Evolutionary conservation across 2,888 invertebrate genomes (phyloP).

Genomic region (Mimumesa dahlbomi): DNA sequence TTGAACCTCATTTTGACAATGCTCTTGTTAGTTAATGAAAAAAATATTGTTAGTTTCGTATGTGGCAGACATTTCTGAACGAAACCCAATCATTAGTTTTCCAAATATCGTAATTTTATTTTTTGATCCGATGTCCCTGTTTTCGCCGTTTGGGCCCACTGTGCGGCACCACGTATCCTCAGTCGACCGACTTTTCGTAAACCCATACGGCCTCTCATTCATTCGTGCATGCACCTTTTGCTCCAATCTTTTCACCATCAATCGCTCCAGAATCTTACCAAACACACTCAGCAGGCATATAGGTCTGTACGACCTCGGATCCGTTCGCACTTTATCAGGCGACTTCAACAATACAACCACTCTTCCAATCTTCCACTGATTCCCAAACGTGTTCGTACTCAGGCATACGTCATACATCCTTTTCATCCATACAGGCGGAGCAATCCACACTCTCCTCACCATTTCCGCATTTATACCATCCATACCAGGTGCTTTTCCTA

Average conservation of each 20-base stretch:
- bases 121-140: no score
- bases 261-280: constrained; percentile 7
- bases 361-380: constrained; percentile 1
- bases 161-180: background rate
- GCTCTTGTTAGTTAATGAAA: no score
- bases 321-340: no score
- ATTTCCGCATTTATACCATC: constrained; percentile 6
- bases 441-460: background rate
- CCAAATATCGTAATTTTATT: no score
- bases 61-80: no score
- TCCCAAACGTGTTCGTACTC: background rate
- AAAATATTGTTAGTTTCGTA: no score
- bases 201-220: background rate
- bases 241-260: background rate
- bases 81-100: no score
- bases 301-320: constrained; percentile 16
- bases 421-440: constrained; percentile 1
- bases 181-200: background rate
- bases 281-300: constrained; percentile 2
- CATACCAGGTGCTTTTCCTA: constrained; percentile 5
- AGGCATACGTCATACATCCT: constrained; percentile 8
- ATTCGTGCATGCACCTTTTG: background rate
- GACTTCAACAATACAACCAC: constrained; percentile 8
- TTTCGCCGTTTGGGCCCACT: no score
- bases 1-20: no score